A percentile compares a stretch with the other conserved stretches of the same genome.
Conservation (phyloP, 2,113 vertebrate species). For the Microtus ochrogaster region DNA sequence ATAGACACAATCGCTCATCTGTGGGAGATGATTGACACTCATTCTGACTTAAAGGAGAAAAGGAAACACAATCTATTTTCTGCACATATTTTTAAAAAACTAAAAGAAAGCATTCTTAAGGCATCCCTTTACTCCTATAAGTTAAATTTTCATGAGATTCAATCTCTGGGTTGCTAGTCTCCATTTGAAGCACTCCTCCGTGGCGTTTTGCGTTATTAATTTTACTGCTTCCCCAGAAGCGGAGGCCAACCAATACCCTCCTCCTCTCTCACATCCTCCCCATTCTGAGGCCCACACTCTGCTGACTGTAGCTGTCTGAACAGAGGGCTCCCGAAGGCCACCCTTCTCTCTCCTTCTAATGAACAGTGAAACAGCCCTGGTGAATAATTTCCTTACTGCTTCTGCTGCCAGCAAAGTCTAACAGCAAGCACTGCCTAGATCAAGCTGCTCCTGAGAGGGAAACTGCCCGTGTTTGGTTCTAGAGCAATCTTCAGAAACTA, state of each 20-base stretch:
- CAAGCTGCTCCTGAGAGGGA: slow-evolving; percentile 74
- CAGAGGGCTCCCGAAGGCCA: slow-evolving; percentile 3
- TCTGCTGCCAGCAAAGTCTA: slow-evolving; percentile 69
- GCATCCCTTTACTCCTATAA: background rate
- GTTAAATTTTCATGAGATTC: background rate
- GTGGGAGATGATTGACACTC: background rate
- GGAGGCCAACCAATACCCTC: background rate
- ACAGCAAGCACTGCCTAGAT: slow-evolving; percentile 45
- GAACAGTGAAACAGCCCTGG: slow-evolving; percentile 19
- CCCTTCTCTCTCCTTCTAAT: slow-evolving; percentile 44
- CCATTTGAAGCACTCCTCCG: background rate
- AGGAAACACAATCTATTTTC: background rate
- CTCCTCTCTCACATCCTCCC: slow-evolving; percentile 62
- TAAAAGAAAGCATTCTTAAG: background rate
- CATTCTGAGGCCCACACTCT: background rate
- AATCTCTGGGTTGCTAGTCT: background rate
- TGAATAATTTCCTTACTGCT: slow-evolving; percentile 79
- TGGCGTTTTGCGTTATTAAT: background rate
- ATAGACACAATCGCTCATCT: background rate
- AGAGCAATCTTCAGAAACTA: slow-evolving; percentile 74
- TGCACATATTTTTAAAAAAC: background rate
- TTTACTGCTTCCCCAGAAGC: slow-evolving; percentile 29
- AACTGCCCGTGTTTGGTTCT: slow-evolving; percentile 75
- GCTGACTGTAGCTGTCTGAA: slow-evolving; percentile 60
- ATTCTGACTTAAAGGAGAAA: background rate